Base-by-base conservation (phyloP, 2,888 invertebrate species). In the Ornithoptera priamus region DNA sequence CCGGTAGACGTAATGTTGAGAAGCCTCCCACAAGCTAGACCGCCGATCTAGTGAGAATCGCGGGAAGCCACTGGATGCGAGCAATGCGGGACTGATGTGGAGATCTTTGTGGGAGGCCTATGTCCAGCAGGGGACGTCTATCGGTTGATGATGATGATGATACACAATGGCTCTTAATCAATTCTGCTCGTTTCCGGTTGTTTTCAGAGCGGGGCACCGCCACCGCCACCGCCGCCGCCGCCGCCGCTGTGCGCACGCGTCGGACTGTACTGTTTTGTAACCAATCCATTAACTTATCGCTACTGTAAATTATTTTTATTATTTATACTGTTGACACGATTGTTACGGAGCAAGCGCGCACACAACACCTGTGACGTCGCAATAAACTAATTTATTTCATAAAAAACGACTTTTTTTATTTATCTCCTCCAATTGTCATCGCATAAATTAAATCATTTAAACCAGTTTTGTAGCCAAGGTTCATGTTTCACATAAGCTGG, bases 341-440 rank as follows among this genome's bases (percentile, higher is more conserved):
- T 83, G 87, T 88, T 87, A 88, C 85, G 87, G 85, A 86, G 88
- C 86, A 87, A 81, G 85, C 82, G 78, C 76, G 80, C 81, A 81
- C 80, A 81, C 82, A 76, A 86, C 87, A 91, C 53, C 90, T 85
- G 76, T 84, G 89, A 85, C 88, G 86, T 82, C 77, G 82, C 87
- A 92, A 91, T 92, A 92, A 92, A 92, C 92, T 92, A 91, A 92
- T 92, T 90, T 92, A 92, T 91, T 91, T 89, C 90, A 88, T 91
- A 91, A 87, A 82, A 76, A 76, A 76, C 71, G 77, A 72, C 75
- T 85, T 84, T 78, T 83, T 83, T 69, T 57, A 57, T 69, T 69
- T 65, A 20, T 30, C 3, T 10, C 3, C 22, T 39, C 39, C n/a
- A 46, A n/a, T 62, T 10, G 7, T 10, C 10, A 39, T 39, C 39